Conservation (phyloP, 2,888 invertebrate genomes). For the Marronus borbonicus region DNA sequence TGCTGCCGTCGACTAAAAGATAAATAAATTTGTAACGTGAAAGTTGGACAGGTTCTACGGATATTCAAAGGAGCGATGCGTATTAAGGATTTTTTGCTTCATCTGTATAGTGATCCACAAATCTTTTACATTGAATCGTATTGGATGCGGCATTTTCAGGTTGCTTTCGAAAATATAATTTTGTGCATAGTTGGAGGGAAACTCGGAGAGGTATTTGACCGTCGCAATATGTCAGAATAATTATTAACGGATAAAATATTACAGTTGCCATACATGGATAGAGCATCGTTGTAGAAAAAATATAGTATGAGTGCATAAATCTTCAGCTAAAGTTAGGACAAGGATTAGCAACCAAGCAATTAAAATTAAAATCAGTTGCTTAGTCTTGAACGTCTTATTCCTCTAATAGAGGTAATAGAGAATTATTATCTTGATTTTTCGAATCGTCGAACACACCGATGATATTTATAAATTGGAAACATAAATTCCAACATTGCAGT, state of each 20-base stretch:
- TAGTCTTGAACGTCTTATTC: neutral
- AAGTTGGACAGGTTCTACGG: conserved; percentile 4
- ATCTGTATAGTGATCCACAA: neutral
- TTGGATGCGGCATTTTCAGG: conserved; percentile 9
- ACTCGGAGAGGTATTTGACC: neutral
- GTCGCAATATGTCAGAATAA: neutral
- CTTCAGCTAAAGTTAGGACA: neutral
- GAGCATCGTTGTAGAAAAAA: neutral
- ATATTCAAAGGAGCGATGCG: neutral
- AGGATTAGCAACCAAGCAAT: neutral
- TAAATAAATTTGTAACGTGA: conserved; percentile 11
- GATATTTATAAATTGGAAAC: conserved; percentile 15
- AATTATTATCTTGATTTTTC: neutral
- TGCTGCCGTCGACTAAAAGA: neutral
- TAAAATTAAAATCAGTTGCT: too few species aligned
- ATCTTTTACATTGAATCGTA: conserved; percentile 3
- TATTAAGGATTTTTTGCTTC: neutral
- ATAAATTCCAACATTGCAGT: neutral
- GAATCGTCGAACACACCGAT: neutral
- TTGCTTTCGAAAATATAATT: conserved; percentile 19
- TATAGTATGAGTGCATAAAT: neutral
- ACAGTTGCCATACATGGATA: neutral
- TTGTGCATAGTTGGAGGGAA: conserved; percentile 8
- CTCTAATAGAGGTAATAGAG: neutral
- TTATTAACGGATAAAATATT: neutral